Conservation (phyloP, 2,888 invertebrate species). For the Dryobota labecula region DNA sequence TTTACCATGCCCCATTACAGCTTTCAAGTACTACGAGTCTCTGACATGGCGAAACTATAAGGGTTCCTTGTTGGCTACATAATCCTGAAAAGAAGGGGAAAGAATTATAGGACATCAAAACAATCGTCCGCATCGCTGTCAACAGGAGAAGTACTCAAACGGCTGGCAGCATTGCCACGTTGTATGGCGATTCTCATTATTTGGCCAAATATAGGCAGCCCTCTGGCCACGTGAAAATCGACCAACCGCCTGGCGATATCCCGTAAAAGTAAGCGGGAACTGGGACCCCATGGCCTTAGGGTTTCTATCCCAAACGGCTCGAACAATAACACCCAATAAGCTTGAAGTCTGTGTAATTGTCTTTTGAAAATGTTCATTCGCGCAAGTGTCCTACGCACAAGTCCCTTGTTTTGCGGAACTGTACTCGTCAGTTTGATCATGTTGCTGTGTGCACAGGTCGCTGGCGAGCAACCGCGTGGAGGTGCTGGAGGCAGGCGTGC, state of each 20-base stretch:
- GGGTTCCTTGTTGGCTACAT: too few relatives aligned
- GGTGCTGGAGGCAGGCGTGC: slow-evolving; percentile 93
- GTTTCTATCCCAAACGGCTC: too few relatives aligned
- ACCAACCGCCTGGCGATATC: not conserved
- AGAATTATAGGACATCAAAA: too few relatives aligned
- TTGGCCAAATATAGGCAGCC: too few relatives aligned
- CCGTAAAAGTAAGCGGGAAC: not conserved
- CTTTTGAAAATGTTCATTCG: not conserved
- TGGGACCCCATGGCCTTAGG: not conserved
- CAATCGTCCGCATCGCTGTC: too few relatives aligned
- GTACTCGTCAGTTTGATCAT: too few relatives aligned
- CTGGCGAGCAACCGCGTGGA: slow-evolving; percentile 95
- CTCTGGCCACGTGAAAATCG: not conserved
- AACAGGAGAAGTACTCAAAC: too few relatives aligned
- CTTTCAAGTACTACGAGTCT: too few relatives aligned
- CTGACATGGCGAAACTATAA: too few relatives aligned
- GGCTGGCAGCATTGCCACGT: not conserved
- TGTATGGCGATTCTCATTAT: not conserved
- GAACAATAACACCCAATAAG: not conserved
- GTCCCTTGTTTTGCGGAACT: not conserved
- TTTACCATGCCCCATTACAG: too few relatives aligned
- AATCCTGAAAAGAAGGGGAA: too few relatives aligned
- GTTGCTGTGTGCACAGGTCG: slow-evolving; percentile 90
- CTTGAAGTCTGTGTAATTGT: not conserved
- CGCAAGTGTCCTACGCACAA: too few relatives aligned